These are phyloP conservation scores for Pollenia labialis DNA, from an alignment of 2,888 invertebrate species.

Conservation along the genomic window DNA sequence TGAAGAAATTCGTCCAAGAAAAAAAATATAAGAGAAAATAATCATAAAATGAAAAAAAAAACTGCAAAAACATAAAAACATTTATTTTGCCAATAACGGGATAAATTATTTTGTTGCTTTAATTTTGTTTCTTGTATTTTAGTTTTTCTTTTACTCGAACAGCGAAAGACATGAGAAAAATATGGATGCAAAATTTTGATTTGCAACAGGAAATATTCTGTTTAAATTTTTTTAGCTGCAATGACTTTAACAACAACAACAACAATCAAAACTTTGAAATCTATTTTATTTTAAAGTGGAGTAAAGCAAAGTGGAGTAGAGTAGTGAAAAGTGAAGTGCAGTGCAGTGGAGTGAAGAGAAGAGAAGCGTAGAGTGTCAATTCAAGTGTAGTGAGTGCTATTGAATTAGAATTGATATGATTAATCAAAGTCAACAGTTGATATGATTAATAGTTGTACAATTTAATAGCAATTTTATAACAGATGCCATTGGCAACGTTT, in stretches of 20 bases:
- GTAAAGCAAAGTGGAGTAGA: slow-evolving; percentile 11
- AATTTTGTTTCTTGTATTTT: slow-evolving; percentile 8
- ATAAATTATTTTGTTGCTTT: slow-evolving; percentile 35
- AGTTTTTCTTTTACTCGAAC: background rate
- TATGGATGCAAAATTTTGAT: slow-evolving; percentile 50
- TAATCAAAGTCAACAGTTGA: slow-evolving; percentile 61
- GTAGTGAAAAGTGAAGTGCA: background rate
- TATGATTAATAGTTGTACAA: slow-evolving; percentile 50
- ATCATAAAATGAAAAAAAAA: background rate
- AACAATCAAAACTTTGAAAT: slow-evolving; percentile 38
- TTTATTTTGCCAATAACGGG: slow-evolving; percentile 51
- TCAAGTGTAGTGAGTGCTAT: slow-evolving; percentile 9
- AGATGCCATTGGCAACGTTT: slow-evolving; percentile 19
- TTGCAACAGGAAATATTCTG: slow-evolving; percentile 54
- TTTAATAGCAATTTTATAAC: slow-evolving; percentile 34
- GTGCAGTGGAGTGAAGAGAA: slow-evolving; percentile 1
- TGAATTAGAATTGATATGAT: slow-evolving; percentile 57
- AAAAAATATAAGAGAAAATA: background rate
- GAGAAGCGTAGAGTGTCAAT: slow-evolving; percentile 15
- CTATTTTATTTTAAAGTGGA: slow-evolving; percentile 30
- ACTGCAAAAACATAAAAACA: slow-evolving; percentile 17
- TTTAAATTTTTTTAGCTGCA: slow-evolving; percentile 36
- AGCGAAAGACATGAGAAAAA: slow-evolving; percentile 3
- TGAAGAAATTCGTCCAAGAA: slow-evolving; percentile 42
- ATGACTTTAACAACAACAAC: slow-evolving; percentile 19